Base-by-base conservation (phyloP, 2,888 invertebrate species). In the Thymelicus acteon region DNA sequence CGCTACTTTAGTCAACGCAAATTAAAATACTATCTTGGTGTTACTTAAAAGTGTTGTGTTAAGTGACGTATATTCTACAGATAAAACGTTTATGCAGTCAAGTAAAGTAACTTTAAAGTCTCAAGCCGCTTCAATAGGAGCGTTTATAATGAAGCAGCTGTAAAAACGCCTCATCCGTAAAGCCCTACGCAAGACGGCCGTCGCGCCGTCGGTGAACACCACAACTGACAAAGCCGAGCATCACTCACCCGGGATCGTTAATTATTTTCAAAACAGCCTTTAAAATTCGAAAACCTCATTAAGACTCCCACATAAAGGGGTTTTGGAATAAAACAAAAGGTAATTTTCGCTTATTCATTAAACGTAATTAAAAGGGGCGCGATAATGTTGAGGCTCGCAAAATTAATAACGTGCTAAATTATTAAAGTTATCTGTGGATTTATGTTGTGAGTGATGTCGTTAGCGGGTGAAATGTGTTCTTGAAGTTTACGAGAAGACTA, bases 271-370 rank as follows among this genome's bases (percentile, higher is more conserved):
- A 90, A 91, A 87, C 87, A 82, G 86, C 89, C 84, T 91, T 89
- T 86, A 87, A 90, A 90, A 87, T 89, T 88, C 83, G 83, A 87
- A 91, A 89, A 92, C 87, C 92, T 93, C 92, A 93, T 93, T 92
- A 91, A 90, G 90, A 89, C 85, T 85, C 79, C 75, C 78, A 77
- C 81, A 83, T 85, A 90, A 80, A 89, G 84, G 88, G 88, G 84
- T 83, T 88, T 85, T 80, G 78, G 79, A 87, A 87, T 89, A 86
- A 87, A 84, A 91, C 90, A 91, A 89, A 90, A 91, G 90, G 88
- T 89, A 90, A 93, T 92, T 92, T 92, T 92, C 89, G 92, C 92
- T 91, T 92, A 92, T 91, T 92, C 92, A 93, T 90, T 92, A 89
- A 85, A 87, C 80, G 89, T 91, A 88, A 92, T 92, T 92, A 92